Evolutionary conservation across 2,888 invertebrate species (phyloP).

Genomic region (Diogma glabrata): DNA sequence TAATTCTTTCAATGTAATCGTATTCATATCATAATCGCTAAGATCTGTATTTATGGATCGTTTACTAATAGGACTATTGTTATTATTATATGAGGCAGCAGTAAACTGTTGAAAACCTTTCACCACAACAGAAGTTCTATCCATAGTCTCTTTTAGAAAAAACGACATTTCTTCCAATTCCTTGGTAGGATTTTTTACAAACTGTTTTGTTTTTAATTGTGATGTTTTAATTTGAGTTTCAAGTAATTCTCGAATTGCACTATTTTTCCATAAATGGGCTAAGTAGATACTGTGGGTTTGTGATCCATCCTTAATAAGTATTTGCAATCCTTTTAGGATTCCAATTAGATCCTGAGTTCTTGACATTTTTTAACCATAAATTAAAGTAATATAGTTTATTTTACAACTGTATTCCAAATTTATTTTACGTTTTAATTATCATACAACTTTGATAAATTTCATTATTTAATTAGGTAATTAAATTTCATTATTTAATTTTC

Average conservation of each 20-base stretch:
- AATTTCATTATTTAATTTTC: no score
- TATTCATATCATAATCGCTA: constrained; percentile 32
- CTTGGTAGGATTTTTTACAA: constrained; percentile 25
- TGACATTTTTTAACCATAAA: not conserved
- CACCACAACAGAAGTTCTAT: constrained; percentile 55
- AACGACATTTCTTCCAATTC: constrained; percentile 34
- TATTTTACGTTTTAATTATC: no score
- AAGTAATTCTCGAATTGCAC: constrained; percentile 47
- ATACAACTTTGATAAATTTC: no score
- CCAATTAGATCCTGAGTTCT: not conserved
- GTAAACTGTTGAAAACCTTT: constrained; percentile 56
- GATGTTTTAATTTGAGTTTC: constrained; percentile 24
- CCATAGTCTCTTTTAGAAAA: constrained; percentile 44
- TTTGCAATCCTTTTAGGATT: not conserved
- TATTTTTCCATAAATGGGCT: constrained; percentile 52
- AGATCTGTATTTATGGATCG: constrained; percentile 26
- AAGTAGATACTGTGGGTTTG: not conserved
- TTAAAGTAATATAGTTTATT: no score
- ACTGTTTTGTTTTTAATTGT: constrained; percentile 22
- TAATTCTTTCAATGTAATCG: constrained; percentile 34
- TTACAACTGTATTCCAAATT: no score
- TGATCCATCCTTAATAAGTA: not conserved
- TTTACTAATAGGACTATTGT: constrained; percentile 11
- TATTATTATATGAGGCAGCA: constrained; percentile 12
- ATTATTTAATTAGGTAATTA: no score